Base-by-base conservation (phyloP, 2,888 invertebrate genomes). In the Dexiosoma caninum region DNA sequence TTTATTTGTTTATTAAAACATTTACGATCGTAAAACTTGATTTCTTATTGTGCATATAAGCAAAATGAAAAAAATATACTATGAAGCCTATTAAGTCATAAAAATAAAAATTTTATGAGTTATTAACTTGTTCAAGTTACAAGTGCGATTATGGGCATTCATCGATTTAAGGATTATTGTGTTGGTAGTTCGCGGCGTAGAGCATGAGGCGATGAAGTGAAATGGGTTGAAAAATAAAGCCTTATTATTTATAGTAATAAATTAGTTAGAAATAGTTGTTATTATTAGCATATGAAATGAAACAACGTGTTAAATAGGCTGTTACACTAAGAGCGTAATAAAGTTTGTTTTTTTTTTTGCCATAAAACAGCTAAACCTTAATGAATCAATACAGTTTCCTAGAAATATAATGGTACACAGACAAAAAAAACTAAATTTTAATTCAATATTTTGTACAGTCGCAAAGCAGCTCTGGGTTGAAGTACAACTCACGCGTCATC, bases 11-110 rank as follows among this genome's bases (percentile, higher is more conserved):
- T 49, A 44, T 51, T 37, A 37, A 60, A 79, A 59, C 69, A 69
- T 74, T 62, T 74, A 57, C 42, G 23, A 57, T 53, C 55, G 53
- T 69, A 64, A 57, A 79, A 60, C 67, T 69, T 74, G 74, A 55
- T 55, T 69, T 64, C 69, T 69, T 74, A 62, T 74, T 57, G 49
- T 19, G 19, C 49, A 35, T 49, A 30, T 19, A 30, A 21, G 37
- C 16, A 23, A 21, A 42, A 12, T 9, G 6, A 37, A n/a, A 0
- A n/a, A 37, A 12, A 12, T 2, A 37, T 12, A 37, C 10, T 12
- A 35, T 23, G 10, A 19, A 7, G 16, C 16, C 7, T 55, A 66
- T 66, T 44, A 27, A 66, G 46, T 46, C 57, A 74, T 74, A 66
- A 66, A 74, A 57, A 57, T 49, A 49, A 2, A 32, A 12, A 55